Evolutionary conservation across 64 coral and sea anemone genomes (phyloP).

Genomic region (Hydrozoanthus tunicans): DNA sequence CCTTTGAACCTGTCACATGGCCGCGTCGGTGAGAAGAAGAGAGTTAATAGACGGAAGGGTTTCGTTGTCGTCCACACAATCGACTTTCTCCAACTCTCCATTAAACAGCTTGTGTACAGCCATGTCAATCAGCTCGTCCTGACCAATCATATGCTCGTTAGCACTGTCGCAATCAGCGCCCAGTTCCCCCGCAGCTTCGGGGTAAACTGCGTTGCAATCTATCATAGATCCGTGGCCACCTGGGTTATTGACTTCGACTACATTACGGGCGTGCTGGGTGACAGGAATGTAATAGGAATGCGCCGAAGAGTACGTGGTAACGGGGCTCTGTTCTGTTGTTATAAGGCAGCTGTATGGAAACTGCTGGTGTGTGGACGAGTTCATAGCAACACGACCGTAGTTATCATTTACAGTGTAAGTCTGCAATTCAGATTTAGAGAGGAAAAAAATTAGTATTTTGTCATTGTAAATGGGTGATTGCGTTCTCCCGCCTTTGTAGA

Average conservation of each 20-base stretch:
- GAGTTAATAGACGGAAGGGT: slow-evolving; percentile 93
- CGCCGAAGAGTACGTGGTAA: slow-evolving; percentile 29
- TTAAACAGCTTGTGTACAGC: slow-evolving; percentile 93
- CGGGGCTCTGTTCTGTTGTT: slow-evolving; percentile 32
- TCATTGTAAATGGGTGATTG: background rate
- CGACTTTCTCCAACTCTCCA: slow-evolving; percentile 91
- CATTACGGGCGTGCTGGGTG: slow-evolving; percentile 53
- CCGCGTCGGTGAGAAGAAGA: slow-evolving; percentile 85
- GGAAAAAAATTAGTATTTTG: background rate
- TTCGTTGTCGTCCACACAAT: slow-evolving; percentile 85
- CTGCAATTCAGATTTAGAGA: background rate
- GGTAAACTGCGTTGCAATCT: slow-evolving; percentile 50
- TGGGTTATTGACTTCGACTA: slow-evolving; percentile 59
- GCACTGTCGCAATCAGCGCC: slow-evolving; percentile 66
- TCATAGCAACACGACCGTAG: slow-evolving; percentile 21
- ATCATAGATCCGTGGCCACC: slow-evolving; percentile 73
- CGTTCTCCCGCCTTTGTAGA: too few relatives aligned
- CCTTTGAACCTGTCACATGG: slow-evolving; percentile 45
- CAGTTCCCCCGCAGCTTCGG: slow-evolving; percentile 62
- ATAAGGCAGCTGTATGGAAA: slow-evolving; percentile 68
- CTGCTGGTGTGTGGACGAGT: slow-evolving; percentile 11
- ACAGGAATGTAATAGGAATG: slow-evolving; percentile 77
- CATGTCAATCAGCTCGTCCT: slow-evolving; percentile 92
- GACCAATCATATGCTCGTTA: slow-evolving; percentile 65
- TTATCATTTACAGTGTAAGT: background rate